Base-by-base conservation (phyloP, 2,888 invertebrate genomes). In the Tethea ocularis region DNA sequence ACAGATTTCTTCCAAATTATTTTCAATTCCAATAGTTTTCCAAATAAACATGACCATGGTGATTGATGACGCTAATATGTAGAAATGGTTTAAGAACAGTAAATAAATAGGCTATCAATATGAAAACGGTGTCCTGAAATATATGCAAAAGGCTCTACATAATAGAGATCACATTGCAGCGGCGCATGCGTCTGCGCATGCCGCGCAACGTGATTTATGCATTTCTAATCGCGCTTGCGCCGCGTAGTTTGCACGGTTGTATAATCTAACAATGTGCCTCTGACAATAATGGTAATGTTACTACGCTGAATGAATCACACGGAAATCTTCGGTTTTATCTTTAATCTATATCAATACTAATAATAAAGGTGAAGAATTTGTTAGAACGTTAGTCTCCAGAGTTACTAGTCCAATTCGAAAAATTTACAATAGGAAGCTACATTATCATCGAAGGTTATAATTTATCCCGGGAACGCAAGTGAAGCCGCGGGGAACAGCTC, bases 151-250 rank as follows among this genome's bases (percentile, higher is more conserved):
- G 60, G 66, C 67, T 66, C 67, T 68, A 66, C 64, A 66, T 69
- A 72, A 73, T 68, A 73, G 67, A 69, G 74, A 78, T 78, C 79
- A 78, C 75, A 75, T 70, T 71, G 61, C 62, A 57, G 60, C 58
- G 59, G 61, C 74, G 76, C 66, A 59, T 65, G 74, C 74, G 74
- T 71, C 36, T 46, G 75, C 80, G 82, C 87, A 80, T 85, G 82
- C 69, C 68, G 56, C 61, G 70, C 78, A 87, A 87, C 86, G 87
- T 87, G 87, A 85, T 81, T 77, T 78, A 72, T 82, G 75, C 79
- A 77, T 78, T 80, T 80, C 82, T 78, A 86, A 85, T 84, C 80
- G 81, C 73, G 69, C 78, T 77, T 80, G 78, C 75, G 76, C 75
- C 69, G 55, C 59, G 67, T 62, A 61, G 63, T 57, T 64, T 59